Conservation (phyloP, 2,113 vertebrate species). For the Platysternon megacephalum region DNA sequence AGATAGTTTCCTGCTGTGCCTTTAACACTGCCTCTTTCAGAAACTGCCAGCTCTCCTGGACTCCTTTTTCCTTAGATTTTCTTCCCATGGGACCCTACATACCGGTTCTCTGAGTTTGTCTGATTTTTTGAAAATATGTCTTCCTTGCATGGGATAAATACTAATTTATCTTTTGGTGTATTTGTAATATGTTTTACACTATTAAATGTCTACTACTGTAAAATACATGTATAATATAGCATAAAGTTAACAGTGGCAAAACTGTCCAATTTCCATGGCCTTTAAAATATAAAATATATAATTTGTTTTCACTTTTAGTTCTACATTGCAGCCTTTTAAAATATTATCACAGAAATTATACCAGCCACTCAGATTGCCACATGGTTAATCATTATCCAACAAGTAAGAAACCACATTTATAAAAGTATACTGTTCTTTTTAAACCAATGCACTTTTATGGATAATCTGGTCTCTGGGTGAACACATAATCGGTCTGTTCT, state of each 20-base stretch:
- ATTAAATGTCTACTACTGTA: too few relatives aligned
- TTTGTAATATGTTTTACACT: too few relatives aligned
- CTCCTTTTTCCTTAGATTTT: neutral
- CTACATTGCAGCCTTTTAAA: constrained; percentile 3
- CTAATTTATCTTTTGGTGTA: too few relatives aligned
- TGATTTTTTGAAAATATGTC: neutral
- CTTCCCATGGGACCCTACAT: neutral
- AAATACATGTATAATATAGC: neutral
- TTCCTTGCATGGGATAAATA: too few relatives aligned
- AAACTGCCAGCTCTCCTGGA: neutral
- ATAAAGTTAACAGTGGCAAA: neutral
- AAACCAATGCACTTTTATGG: too few relatives aligned
- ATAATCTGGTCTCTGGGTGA: too few relatives aligned
- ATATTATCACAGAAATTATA: neutral
- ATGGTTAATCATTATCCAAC: neutral
- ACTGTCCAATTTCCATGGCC: neutral
- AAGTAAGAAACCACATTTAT: constrained; percentile 3
- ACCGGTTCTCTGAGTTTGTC: neutral
- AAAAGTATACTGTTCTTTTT: neutral
- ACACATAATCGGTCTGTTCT: too few relatives aligned
- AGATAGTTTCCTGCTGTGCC: neutral
- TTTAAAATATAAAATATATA: neutral
- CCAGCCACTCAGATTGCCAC: constrained; percentile 20
- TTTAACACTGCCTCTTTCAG: neutral
- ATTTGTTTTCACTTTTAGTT: neutral